Percentiles rank a stretch among this genome's conserved stretches.
Conservation (phyloP, 2,113 vertebrate species). For the Calidris pugnax region DNA sequence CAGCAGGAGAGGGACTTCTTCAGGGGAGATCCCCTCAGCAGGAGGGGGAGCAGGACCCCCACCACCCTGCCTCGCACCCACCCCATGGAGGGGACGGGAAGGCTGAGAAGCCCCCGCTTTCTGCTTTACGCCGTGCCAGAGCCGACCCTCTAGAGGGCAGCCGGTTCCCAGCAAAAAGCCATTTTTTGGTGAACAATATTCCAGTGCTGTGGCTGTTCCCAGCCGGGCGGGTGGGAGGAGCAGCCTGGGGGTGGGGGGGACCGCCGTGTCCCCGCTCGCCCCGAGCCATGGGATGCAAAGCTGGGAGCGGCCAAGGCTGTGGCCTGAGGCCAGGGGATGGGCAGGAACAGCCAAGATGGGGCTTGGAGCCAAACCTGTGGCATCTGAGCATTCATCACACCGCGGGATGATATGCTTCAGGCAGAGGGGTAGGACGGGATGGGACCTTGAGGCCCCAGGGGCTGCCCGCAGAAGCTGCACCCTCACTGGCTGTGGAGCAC, state of each 20-base stretch:
- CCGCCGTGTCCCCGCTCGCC: rapidly evolving
- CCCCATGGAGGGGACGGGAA: neutral
- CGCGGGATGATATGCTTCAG: rapidly evolving
- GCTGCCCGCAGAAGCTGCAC: neutral
- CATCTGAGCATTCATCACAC: rapidly evolving
- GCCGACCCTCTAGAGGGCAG: conserved; percentile 39
- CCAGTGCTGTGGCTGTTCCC: neutral
- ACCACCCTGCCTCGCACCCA: neutral
- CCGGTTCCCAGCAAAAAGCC: neutral
- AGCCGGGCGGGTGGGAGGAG: neutral
- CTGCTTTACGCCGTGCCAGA: neutral
- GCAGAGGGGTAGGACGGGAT: rapidly evolving
- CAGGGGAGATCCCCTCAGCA: neutral
- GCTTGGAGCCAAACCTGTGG: neutral
- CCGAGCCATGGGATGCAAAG: rapidly evolving
- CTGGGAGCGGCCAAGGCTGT: neutral
- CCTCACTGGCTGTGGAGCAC: rapidly evolving
- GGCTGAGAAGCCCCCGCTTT: rapidly evolving
- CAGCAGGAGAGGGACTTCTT: neutral
- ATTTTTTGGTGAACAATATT: rapidly evolving
- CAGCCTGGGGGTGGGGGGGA: rapidly evolving
- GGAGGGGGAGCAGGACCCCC: neutral
- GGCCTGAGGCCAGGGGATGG: neutral
- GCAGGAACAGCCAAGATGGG: neutral
- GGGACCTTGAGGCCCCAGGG: too few species aligned